Conservation (phyloP, 2,888 invertebrate species). For the Ichneumoninae sp. region DNA sequence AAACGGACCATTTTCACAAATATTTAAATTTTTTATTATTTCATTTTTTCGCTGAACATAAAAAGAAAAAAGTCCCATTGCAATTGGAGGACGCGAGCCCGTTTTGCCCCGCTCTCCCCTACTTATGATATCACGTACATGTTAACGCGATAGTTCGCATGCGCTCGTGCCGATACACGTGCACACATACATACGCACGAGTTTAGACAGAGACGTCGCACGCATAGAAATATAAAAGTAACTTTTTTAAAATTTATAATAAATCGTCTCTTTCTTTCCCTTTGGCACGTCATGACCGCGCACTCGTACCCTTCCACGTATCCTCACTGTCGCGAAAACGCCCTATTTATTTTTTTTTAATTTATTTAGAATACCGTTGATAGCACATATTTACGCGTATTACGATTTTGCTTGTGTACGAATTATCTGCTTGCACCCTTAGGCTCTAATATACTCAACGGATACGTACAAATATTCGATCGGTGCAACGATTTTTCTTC, state of each 20-base stretch:
- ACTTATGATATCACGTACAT: constrained; percentile 26
- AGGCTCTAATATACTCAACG: constrained; percentile 72
- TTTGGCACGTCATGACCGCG: constrained; percentile 77
- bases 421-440: constrained; percentile 48
- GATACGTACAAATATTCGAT: constrained; percentile 76
- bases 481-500: constrained; percentile 69
- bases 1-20: no score
- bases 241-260: constrained; percentile 25
- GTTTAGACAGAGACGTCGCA: constrained; percentile 25
- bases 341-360: neutral
- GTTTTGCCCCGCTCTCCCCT: no score
- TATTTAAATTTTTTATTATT: no score
- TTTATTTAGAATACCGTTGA: constrained; percentile 33
- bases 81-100: no score
- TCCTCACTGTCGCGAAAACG: neutral
- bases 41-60: no score
- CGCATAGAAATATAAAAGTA: constrained; percentile 61
- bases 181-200: constrained; percentile 34
- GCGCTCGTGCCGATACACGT: neutral
- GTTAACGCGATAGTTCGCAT: constrained; percentile 7
- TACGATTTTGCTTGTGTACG: constrained; percentile 14
- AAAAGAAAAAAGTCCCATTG: no score
- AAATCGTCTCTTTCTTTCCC: constrained; percentile 67
- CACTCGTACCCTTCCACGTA: neutral
- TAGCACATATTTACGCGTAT: constrained; percentile 50